Conservation (phyloP, 2,113 vertebrate genomes). For the Pseudopodoces humilis region DNA sequence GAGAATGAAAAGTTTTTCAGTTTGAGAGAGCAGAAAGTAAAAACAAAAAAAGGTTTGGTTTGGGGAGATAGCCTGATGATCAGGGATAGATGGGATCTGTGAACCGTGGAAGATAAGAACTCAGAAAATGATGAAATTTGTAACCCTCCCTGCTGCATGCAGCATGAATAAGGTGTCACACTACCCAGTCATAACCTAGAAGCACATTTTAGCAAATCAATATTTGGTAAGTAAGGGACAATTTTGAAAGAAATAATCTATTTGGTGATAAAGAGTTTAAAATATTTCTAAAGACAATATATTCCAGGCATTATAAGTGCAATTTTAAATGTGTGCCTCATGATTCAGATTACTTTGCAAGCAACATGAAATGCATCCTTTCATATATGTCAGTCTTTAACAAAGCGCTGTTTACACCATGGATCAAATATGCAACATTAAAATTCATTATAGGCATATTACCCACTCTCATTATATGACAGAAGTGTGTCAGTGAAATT, state of each 20-base stretch:
- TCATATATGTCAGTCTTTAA: neutral
- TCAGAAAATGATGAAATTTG: conserved; percentile 54
- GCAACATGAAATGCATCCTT: neutral
- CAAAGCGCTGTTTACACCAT: neutral
- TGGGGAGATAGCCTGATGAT: conserved; percentile 57
- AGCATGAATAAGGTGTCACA: neutral
- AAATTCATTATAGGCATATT: conserved; percentile 32
- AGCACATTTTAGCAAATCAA: neutral
- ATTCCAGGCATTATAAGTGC: neutral
- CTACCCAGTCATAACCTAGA: conserved; percentile 10
- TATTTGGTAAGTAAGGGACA: neutral
- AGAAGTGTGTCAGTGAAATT: conserved; percentile 31
- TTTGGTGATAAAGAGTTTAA: neutral
- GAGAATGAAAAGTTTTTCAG: conserved; percentile 48
- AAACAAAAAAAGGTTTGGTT: conserved; percentile 43
- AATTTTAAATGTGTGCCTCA: neutral
- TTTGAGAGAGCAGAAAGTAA: conserved; percentile 2
- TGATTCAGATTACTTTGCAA: neutral
- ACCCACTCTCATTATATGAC: conserved; percentile 40
- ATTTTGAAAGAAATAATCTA: neutral
- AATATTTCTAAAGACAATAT: neutral
- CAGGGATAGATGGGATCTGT: conserved; percentile 68
- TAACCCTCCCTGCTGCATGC: conserved; percentile 9
- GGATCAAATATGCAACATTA: conserved; percentile 17
- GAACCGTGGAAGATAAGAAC: conserved; percentile 67